These are phyloP conservation scores for Vanacampus margaritifer DNA, from an alignment of 2,113 vertebrate species.

Conservation along the genomic window DNA sequence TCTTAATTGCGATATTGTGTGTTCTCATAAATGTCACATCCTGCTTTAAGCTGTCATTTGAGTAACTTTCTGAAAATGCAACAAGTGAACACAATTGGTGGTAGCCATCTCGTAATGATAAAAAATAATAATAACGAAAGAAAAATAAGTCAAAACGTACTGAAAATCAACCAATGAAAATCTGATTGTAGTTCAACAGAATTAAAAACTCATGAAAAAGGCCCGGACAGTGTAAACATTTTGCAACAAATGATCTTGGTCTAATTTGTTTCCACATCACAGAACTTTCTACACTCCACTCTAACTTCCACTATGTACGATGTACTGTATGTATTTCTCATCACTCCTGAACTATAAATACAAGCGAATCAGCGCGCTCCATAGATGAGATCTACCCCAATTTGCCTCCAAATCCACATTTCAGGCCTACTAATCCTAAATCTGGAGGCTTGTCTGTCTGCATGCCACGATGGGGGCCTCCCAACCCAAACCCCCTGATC, in stretches of 20 bases:
- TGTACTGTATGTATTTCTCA: not conserved
- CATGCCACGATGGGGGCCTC: slow-evolving; percentile 25
- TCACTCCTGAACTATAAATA: not conserved
- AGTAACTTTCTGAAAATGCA: too few relatives aligned
- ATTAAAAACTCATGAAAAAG: too few relatives aligned
- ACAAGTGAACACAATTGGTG: too few relatives aligned
- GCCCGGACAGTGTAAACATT: slow-evolving; percentile 10
- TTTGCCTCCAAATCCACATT: slow-evolving; percentile 16
- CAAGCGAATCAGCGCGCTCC: not conserved
- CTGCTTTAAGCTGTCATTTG: too few relatives aligned
- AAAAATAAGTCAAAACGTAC: too few relatives aligned
- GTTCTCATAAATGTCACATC: too few relatives aligned
- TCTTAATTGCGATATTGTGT: too few relatives aligned
- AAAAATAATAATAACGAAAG: too few relatives aligned
- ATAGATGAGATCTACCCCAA: slow-evolving; percentile 9
- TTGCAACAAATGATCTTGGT: not conserved
- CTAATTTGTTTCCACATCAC: too few relatives aligned
- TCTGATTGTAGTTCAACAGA: too few relatives aligned
- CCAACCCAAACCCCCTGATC: slow-evolving; percentile 29
- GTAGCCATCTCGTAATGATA: too few relatives aligned
- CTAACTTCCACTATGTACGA: not conserved
- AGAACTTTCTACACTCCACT: not conserved
- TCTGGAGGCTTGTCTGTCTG: slow-evolving; percentile 38
- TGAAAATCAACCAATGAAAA: too few relatives aligned
- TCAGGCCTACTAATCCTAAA: slow-evolving; percentile 26